Base-by-base conservation (phyloP, 2,888 invertebrate genomes). In the Drosophila dives region DNA sequence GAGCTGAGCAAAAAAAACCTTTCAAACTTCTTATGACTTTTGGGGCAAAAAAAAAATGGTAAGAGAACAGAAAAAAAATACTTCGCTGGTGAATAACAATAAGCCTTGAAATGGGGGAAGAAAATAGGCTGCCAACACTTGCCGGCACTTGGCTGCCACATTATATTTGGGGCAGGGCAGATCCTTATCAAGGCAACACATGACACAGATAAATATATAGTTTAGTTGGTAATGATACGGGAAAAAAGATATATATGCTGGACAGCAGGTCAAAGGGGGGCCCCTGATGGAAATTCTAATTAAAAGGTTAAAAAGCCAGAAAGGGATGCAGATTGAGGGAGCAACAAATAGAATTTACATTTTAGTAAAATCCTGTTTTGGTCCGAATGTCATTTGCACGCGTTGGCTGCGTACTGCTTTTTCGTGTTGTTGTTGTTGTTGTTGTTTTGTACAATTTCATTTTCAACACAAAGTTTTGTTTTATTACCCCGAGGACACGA, bases 381-480 rank as follows among this genome's bases (percentile, higher is more conserved):
- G 72, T 69, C 60, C 69, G 69, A 65, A 84, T 86, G 85, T 86
- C 89, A 86, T 89, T 89, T 81, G 89, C 85, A 85, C 56, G 75
- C 79, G 62, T 55, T 64, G 54, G 11, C 36, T 72, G 64, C 68
- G 60, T 68, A 23, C 45, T 15, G 64, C 54, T 38, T 45, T 51
- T 32, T 33, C 51, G n/a, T n/a, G n/a, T 64, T 36, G 62, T 73
- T 68, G 36, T 58, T 74, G 54, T 64, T 36, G 62, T 74, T 68
- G 36, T 58, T 74, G 54, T 72, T 69, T 73, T 80, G 84, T 84
- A 89, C 89, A 89, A 86, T 89, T 86, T 86, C 89, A 89, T 86
- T 86, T 86, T 89, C 87, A 84, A 81, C 87, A 86, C 89, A 86
- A 86, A 86, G 89, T 89, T 86, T 86, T 86, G 85, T 89, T 86